Evolutionary conservation across 2,113 vertebrate species (phyloP).

Genomic region (Stomatorhinus ivindoensis): DNA sequence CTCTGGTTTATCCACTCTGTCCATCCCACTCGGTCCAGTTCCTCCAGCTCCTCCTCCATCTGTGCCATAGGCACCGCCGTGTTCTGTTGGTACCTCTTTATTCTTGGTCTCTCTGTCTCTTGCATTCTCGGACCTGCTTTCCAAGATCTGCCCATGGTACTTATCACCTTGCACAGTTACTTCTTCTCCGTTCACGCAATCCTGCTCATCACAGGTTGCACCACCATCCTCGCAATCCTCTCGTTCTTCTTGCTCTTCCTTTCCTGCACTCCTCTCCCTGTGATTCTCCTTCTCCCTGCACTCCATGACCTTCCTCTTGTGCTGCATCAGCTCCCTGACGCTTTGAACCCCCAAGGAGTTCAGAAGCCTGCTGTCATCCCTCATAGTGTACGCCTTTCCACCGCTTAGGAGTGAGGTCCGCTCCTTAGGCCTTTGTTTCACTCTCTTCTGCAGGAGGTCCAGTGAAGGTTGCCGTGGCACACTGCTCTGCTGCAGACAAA

Average conservation of each 20-base stretch:
- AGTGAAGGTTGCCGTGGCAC: not conserved
- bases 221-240: not conserved
- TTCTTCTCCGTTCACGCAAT: not conserved
- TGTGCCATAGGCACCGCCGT: too few species aligned
- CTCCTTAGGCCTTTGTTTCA: not conserved
- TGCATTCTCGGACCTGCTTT: not conserved
- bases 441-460: not conserved
- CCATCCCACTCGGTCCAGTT: not conserved
- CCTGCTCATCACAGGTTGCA: not conserved
- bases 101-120: not conserved
- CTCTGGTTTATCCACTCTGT: not conserved
- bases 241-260: too few species aligned
- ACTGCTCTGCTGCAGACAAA: not conserved
- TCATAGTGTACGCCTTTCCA: not conserved
- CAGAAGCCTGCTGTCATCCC: not conserved
- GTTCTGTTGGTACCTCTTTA: not conserved
- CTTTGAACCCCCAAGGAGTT: not conserved
- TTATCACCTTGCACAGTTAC: not conserved
- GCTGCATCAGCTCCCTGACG: not conserved
- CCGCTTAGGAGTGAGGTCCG: not conserved
- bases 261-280: not conserved
- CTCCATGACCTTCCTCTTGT: not conserved
- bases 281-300: not conserved
- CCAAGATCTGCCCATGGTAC: not conserved
- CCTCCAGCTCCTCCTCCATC: not conserved